These are phyloP conservation scores for Pachypanchax playfairii DNA, from an alignment of 2,113 vertebrate genomes.

Conservation along the genomic window DNA sequence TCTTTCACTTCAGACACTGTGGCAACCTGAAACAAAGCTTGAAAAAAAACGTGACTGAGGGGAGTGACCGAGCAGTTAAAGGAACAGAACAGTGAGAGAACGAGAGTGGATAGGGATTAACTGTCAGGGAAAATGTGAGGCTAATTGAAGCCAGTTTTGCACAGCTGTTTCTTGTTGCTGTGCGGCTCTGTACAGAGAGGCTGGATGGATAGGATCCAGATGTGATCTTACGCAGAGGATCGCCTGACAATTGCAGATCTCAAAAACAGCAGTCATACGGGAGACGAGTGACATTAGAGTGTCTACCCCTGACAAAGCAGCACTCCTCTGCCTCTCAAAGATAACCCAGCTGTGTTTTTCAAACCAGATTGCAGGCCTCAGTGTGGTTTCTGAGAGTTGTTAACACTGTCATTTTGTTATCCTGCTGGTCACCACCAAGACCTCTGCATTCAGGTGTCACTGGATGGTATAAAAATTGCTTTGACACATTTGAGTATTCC, in stretches of 20 bases:
- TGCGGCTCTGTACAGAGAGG: conserved; percentile 67
- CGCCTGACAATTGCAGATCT: conserved; percentile 72
- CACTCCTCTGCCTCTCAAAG: conserved; percentile 42
- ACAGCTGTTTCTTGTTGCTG: conserved; percentile 83
- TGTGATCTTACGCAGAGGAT: conserved; percentile 69
- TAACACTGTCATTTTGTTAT: conserved; percentile 68
- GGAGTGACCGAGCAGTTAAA: conserved; percentile 65
- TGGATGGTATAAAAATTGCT: conserved; percentile 63
- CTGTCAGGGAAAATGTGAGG: conserved; percentile 79
- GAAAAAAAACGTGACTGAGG: conserved; percentile 19
- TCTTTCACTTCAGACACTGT: conserved; percentile 61
- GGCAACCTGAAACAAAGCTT: conserved; percentile 61
- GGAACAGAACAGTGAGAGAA: conserved; percentile 60
- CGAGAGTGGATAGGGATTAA: conserved; percentile 73
- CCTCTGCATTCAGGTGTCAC: conserved; percentile 64
- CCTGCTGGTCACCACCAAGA: conserved; percentile 36
- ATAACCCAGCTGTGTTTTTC: conserved; percentile 39
- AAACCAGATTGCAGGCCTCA: conserved; percentile 47
- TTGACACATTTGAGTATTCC: conserved; percentile 65
- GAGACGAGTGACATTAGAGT: conserved; percentile 68
- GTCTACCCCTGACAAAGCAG: conserved; percentile 50
- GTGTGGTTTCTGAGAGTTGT: conserved; percentile 43
- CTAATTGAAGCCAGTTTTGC: conserved; percentile 83
- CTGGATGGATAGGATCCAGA: conserved; percentile 80
- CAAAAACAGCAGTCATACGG: conserved; percentile 71